Conservation (phyloP, 2,113 vertebrate species). For the Nyctereutes procyonoides region DNA sequence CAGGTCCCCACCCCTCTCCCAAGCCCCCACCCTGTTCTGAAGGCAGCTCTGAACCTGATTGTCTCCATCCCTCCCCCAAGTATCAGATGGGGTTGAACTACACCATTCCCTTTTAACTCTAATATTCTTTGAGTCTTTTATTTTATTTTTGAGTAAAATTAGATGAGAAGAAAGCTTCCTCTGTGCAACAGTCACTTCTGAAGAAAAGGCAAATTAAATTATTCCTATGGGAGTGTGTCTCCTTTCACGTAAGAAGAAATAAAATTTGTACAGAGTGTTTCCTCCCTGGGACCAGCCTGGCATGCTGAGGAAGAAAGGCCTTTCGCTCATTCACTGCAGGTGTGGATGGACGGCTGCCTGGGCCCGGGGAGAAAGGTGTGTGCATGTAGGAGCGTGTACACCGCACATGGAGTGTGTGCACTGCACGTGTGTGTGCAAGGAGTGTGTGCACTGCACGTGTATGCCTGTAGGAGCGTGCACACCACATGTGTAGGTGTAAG, state of each 20-base stretch:
- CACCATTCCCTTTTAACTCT: background rate
- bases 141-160: conserved; percentile 29
- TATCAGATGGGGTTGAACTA: accelerated
- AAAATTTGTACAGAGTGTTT: accelerated
- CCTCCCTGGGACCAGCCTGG: background rate
- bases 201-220: conserved; percentile 18
- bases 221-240: background rate
- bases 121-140: background rate
- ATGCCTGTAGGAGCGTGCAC: accelerated
- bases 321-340: accelerated
- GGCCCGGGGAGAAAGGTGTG: background rate
- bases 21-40: background rate
- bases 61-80: no score
- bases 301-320: background rate
- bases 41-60: accelerated
- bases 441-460: no score
- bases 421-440: no score
- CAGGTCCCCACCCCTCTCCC: no score
- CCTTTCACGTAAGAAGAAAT: background rate
- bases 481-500: no score
- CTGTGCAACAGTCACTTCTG: conserved; percentile 8
- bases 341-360: accelerated
- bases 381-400: no score
- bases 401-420: no score
- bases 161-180: conserved; percentile 31